Conservation (phyloP, 2,113 vertebrate genomes). For the Phocoena sinus region DNA sequence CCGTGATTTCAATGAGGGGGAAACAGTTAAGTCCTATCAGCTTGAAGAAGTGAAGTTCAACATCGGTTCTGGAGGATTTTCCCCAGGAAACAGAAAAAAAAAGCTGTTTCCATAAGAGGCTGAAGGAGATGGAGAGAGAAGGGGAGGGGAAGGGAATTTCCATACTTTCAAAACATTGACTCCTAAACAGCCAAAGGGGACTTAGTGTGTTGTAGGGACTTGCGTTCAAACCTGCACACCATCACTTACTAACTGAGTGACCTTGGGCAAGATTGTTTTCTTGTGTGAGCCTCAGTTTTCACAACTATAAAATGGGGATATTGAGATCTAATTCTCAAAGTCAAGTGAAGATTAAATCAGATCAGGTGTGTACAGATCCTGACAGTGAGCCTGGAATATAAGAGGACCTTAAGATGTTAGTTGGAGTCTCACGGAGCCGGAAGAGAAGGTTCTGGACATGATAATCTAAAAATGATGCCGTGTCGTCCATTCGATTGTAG, state of each 20-base stretch:
- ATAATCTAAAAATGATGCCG: neutral
- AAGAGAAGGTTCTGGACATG: neutral
- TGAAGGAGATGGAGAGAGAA: fast-evolving
- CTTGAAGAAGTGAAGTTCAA: neutral
- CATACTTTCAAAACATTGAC: neutral
- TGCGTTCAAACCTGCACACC: neutral
- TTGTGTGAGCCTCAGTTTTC: neutral
- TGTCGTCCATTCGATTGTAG: neutral
- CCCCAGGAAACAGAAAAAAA: neutral
- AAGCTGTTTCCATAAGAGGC: neutral
- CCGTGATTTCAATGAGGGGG: constrained; percentile 27
- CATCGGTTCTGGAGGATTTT: constrained; percentile 42
- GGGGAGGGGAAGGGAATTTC: fast-evolving
- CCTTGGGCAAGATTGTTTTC: neutral
- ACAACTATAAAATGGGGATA: neutral
- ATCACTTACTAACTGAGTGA: too few species aligned
- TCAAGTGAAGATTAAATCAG: neutral
- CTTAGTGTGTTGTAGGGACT: neutral
- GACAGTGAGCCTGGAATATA: neutral
- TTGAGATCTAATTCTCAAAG: neutral
- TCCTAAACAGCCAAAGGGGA: neutral
- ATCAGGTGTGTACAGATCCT: neutral
- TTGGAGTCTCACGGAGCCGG: neutral
- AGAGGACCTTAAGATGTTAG: neutral
- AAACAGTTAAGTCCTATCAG: constrained; percentile 59